Evolutionary conservation across 92 coral and sea anemone species (phyloP).

Genomic region (Montipora capitata): DNA sequence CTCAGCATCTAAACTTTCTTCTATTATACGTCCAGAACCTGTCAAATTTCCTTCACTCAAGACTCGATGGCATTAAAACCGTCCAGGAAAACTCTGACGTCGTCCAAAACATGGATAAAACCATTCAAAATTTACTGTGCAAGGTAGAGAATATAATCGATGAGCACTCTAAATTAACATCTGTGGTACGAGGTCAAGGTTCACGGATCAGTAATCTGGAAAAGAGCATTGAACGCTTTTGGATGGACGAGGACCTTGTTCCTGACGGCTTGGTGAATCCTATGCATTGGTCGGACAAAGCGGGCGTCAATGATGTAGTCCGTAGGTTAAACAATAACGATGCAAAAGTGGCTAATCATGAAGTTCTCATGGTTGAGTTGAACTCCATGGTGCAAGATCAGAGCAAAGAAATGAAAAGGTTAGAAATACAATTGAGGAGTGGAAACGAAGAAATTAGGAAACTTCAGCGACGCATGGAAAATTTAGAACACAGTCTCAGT

Average conservation of each 20-base stretch:
- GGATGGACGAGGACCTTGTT: slow-evolving; percentile 8
- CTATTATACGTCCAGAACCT: slow-evolving; percentile 18
- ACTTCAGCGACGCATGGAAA: slow-evolving; percentile 59
- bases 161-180: slow-evolving; percentile 18
- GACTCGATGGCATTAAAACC: background rate
- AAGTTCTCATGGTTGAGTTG: slow-evolving; percentile 44
- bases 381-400: slow-evolving; percentile 30
- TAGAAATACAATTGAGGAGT: slow-evolving; percentile 29
- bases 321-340: slow-evolving; percentile 33
- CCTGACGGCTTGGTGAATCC: slow-evolving; percentile 26
- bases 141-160: slow-evolving; percentile 22
- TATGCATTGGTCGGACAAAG: background rate
- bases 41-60: slow-evolving; percentile 13
- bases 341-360: slow-evolving; percentile 49
- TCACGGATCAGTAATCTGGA: slow-evolving; percentile 25
- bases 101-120: slow-evolving; percentile 4
- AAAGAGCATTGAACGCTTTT: slow-evolving; percentile 19
- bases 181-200: slow-evolving; percentile 17
- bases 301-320: background rate
- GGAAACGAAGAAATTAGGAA: slow-evolving; percentile 13
- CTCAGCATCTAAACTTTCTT: slow-evolving; percentile 3
- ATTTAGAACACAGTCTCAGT: slow-evolving; percentile 36
- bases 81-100: background rate
- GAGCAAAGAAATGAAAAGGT: slow-evolving; percentile 17
- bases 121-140: slow-evolving; percentile 4